Conservation (phyloP, 2,797 vertebrate species). For the Spinus olivaceus region DNA sequence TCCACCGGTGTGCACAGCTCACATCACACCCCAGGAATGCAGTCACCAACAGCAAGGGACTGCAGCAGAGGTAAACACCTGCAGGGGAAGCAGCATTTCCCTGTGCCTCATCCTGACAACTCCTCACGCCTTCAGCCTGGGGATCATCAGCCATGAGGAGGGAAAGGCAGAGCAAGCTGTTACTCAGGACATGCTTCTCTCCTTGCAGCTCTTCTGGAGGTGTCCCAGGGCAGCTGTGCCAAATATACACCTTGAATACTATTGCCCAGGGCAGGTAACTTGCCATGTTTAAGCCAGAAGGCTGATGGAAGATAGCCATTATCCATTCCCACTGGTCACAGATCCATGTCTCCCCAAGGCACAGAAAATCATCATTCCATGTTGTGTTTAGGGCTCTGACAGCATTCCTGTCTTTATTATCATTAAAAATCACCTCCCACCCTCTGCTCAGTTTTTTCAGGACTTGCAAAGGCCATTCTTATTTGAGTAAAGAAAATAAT, state of each 20-base stretch:
- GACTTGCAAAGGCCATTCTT: not conserved
- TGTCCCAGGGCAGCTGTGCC: not conserved
- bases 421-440: not conserved
- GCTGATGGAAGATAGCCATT: not conserved
- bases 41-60: not conserved
- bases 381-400: not conserved
- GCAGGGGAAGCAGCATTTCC: not conserved
- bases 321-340: not conserved
- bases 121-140: not conserved
- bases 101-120: not conserved
- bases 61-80: not conserved
- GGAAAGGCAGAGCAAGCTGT: not conserved
- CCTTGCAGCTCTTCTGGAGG: not conserved
- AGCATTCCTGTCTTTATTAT: not conserved
- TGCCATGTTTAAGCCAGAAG: not conserved
- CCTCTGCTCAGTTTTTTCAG: not conserved
- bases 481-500: not conserved
- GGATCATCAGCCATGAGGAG: fast-evolving
- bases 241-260: fast-evolving
- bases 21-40: not conserved
- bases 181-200: not conserved
- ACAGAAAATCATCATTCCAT: not conserved
- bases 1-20: not conserved
- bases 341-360: not conserved
- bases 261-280: not conserved